Evolutionary conservation across 2,113 vertebrate species (phyloP), one percentile per base, ranked within the genome.

Genomic region (Mustela lutreola): DNA sequence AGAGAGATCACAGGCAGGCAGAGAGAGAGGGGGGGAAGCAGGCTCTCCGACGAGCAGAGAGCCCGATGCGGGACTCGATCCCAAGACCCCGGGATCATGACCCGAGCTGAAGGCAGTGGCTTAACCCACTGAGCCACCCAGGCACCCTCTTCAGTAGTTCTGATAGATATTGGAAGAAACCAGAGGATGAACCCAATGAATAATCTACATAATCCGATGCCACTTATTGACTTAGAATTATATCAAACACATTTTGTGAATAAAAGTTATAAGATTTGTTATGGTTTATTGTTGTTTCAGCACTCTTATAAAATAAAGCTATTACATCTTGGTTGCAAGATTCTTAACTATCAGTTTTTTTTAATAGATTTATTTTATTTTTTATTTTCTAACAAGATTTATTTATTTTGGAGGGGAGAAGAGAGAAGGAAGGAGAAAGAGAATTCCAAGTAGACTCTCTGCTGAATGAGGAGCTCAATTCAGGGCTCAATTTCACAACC

Each of bases 331-430:
- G 28, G 94, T 79, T 78, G 39, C n/a, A 45, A 4, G 14, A 63
- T 45, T 75, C n/a, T 24, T 73, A 87, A 86, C n/a, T 26, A 95
- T 81, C 15, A 53, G n/a, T 21, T 87, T 92, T 92, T 91, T 92
- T 81, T 75, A 31, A 4, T 45, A 33, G 31, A 71, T 48, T 89
- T 93, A 24, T 73, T 73, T 62, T 26, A 62, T 62, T 39, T 71
- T 71, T 18, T 19, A n/a, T 15, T 71, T 71, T 31, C 11, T 11
- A 62, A 62, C 28, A 62, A 28, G 62, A 63, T 63, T 63, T 63
- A 28, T 63, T 63, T 12, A 28, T 28, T 28, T 28, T 63, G 62
- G 70, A n/a, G 70, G 22, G 5, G 71, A 11, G 36, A 19, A 42
- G 10, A 73, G 36, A 73, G 19, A 4, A 24, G 11, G 21, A 42